Percentiles rank a stretch among this genome's conserved stretches.
Conservation (phyloP, 2,113 vertebrate species). For the Pelmatolapia mariae region DNA sequence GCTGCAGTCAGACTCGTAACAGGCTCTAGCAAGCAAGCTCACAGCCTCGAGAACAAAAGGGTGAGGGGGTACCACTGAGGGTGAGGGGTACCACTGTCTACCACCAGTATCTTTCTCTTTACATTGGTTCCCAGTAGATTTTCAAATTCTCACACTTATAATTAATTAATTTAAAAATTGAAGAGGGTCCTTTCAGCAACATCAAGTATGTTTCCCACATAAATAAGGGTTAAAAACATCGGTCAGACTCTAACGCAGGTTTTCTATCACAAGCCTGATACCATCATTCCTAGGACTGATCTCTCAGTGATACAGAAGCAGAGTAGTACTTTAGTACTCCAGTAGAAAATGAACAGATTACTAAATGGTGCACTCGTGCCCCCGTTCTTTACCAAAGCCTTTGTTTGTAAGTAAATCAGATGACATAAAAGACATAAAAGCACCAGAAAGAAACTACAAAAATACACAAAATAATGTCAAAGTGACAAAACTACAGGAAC, state of each 20-base stretch:
- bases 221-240: not conserved
- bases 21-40: fast-evolving
- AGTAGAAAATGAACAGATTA: fast-evolving
- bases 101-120: not conserved
- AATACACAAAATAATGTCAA: not conserved
- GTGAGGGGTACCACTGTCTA: fast-evolving
- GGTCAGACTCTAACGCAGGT: not conserved
- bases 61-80: too few species aligned
- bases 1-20: fast-evolving
- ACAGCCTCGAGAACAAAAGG: not conserved
- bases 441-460: not conserved
- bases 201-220: not conserved
- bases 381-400: fast-evolving
- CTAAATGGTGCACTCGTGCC: fast-evolving
- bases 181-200: not conserved
- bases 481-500: not conserved
- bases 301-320: fast-evolving
- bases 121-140: not conserved
- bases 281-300: not conserved
- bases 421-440: not conserved
- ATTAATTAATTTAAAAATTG: fast-evolving
- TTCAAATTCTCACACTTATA: not conserved
- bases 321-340: fast-evolving
- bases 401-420: not conserved
- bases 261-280: fast-evolving